Percentiles rank a stretch among this genome's conserved stretches.
These are phyloP conservation scores for Zonotrichia leucophrys DNA, from an alignment of 2,113 vertebrate species.

Conservation along the genomic window DNA sequence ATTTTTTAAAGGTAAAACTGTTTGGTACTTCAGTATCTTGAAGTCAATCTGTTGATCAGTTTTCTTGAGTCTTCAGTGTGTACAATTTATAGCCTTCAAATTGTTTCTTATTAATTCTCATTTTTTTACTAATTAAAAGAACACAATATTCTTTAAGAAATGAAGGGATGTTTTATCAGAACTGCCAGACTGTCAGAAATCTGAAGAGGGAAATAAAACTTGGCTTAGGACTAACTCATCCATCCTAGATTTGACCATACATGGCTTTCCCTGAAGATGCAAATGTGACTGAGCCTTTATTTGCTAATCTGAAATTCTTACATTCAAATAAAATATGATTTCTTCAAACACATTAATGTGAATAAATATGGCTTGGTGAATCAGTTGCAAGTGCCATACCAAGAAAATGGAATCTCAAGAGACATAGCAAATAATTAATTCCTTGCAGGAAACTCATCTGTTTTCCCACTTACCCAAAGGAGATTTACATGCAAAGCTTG, in stretches of 20 bases:
- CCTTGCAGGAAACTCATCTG: neutral
- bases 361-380: neutral
- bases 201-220: neutral
- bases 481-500: neutral
- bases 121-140: neutral
- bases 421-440: neutral
- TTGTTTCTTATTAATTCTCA: neutral
- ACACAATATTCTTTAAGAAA: neutral
- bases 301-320: conserved; percentile 29
- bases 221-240: neutral
- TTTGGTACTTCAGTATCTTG: neutral
- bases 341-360: neutral
- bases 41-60: neutral
- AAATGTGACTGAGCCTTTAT: conserved; percentile 30
- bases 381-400: neutral
- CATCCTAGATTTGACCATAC: conserved; percentile 3
- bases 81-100: neutral
- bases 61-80: neutral
- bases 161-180: neutral
- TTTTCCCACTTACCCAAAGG: neutral
- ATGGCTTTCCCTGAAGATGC: conserved; percentile 12
- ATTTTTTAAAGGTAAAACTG: neutral
- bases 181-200: neutral
- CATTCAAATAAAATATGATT: neutral
- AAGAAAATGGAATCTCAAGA: neutral